Conservation (phyloP, 2,113 vertebrate species). For the Pygoscelis antarcticus region DNA sequence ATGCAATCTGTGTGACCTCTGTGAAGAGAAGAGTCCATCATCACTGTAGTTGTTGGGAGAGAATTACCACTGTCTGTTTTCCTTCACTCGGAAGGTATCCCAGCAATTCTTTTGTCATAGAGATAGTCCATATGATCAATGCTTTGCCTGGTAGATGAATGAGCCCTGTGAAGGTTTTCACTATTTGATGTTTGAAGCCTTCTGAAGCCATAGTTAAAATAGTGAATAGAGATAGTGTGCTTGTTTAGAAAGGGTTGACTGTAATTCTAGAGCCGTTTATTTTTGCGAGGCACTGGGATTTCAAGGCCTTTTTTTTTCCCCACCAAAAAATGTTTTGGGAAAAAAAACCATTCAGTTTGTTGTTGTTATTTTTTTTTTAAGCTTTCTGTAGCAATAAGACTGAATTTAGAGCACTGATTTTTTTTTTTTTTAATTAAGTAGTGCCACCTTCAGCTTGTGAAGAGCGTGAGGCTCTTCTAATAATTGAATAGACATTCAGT, state of each 20-base stretch:
- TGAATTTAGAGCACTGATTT: not conserved
- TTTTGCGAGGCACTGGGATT: not conserved
- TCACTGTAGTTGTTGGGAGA: slow-evolving; percentile 54
- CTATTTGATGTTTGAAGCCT: not conserved
- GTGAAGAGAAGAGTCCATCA: slow-evolving; percentile 45
- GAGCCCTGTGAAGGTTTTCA: not conserved
- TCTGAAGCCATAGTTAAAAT: not conserved
- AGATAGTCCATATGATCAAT: slow-evolving; percentile 17
- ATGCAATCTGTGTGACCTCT: slow-evolving; percentile 44
- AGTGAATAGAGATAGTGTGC: not conserved
- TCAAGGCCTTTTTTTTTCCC: not conserved
- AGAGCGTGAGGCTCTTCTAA: not conserved
- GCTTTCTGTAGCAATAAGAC: not conserved
- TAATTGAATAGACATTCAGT: not conserved
- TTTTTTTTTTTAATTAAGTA: not conserved
- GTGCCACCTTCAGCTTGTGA: not conserved
- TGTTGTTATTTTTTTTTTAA: not conserved
- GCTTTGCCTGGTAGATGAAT: slow-evolving; percentile 51
- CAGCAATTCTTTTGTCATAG: slow-evolving; percentile 36
- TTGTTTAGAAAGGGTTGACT: not conserved
- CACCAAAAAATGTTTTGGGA: too few relatives aligned
- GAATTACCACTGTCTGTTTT: slow-evolving; percentile 46
- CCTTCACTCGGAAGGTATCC: slow-evolving; percentile 50
- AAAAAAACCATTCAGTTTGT: too few relatives aligned
- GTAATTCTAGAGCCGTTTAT: not conserved